These are phyloP conservation scores for Nephrotoma guestfalica DNA, from an alignment of 2,888 invertebrate species.

Conservation along the genomic window DNA sequence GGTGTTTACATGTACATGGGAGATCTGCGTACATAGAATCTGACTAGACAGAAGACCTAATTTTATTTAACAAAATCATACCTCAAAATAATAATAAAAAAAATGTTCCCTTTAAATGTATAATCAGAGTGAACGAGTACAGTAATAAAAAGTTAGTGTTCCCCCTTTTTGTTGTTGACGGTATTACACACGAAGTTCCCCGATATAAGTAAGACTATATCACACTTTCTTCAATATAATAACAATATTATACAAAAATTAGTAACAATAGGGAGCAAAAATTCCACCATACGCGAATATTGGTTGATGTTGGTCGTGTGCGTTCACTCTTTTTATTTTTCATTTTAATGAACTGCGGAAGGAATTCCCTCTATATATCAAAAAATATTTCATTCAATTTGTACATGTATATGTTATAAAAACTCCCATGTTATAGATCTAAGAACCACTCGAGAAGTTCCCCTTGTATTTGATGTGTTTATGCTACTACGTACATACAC, in stretches of 20 bases:
- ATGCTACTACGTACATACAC: background rate
- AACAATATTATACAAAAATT: background rate
- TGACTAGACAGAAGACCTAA: background rate
- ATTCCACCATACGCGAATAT: background rate
- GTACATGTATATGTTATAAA: background rate
- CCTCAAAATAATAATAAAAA: background rate
- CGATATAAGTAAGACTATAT: background rate
- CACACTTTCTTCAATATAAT: background rate
- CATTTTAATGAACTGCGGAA: background rate
- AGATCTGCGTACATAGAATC: background rate
- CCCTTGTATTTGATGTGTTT: background rate
- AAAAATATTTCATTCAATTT: background rate
- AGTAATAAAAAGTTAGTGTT: background rate
- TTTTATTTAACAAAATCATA: background rate
- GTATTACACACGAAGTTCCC: background rate
- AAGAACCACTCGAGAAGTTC: background rate
- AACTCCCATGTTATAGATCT: background rate
- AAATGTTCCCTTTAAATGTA: background rate
- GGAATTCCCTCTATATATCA: background rate
- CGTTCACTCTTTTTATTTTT: background rate
- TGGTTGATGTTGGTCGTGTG: background rate
- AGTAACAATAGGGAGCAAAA: background rate
- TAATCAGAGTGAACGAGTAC: background rate
- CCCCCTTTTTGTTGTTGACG: background rate
- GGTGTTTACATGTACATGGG: background rate